Evolutionary conservation across 2,113 vertebrate species (phyloP), one percentile per base, ranked within the genome.

Genomic region (Bettongia penicillata): DNA sequence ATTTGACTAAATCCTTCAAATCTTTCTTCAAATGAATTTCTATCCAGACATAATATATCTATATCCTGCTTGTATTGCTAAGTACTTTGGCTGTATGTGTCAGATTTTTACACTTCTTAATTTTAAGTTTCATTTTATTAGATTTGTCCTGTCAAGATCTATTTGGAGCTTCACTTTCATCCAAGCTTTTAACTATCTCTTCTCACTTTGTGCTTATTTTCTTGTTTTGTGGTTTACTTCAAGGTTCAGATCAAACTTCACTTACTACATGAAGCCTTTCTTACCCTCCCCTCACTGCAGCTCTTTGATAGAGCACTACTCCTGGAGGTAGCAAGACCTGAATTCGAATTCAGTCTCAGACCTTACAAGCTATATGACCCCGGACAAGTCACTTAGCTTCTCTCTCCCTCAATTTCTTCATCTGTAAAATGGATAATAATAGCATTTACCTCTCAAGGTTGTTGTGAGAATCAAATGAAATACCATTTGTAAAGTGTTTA

Each of bases 141-240:
- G 37, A n/a, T 77, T n/a, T 77, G 68, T n/a, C 6, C 31, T n/a
- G 22, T 77, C 31, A 61, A 61, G 57, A 61, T 31, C 28, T 61
- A 61, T 31, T 68, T 68, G 57, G 4, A 68, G 37, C 31, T 37
- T n/a, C 4, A n/a, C 16, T 77, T 5, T n/a, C 19, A 77, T 77
- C 5, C 61, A 77, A 19, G 31, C 37, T 77, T 77, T 77, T 43
- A 23, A 22, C 19, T 43, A 5, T 84, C 37, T 22, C 68, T 84
- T n/a, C 19, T 84, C 1, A 2, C 16, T 91, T 55, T 89, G 24
- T 52, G 26, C 77, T 94, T 31, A 55, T 53, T 55, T 50, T 43
- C 77, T 91, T 50, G 43, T 90, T 95, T 37, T 48, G n/a, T 31
- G 90, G 48, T 26, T 94, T 14, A 90, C 48, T 94, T 92, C 43